Base-by-base conservation (phyloP, 92 coral and sea anemone species). In the Palythoa caribaeorum region DNA sequence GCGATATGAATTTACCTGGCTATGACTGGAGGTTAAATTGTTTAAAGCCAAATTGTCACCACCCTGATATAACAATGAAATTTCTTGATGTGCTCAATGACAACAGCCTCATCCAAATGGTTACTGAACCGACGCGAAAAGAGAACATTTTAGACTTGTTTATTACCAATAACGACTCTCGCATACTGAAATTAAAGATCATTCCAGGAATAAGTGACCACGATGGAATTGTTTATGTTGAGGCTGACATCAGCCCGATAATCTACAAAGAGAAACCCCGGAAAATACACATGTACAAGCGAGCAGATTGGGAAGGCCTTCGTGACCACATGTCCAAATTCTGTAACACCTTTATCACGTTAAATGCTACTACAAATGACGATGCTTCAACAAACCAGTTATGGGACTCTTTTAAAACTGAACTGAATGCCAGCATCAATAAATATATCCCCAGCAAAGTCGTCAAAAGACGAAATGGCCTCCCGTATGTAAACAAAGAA, bases 241-340 rank as follows among this genome's bases (percentile, higher is more conserved):
- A 28, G 28, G 28, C 28, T 28, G 28, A 85, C 77, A 90, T 85
- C 15, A 77, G 85, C 62, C 90, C 90, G 3, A 71, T 79, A 17
- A 70, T 71, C 9, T 50, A 47, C 55, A 71, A 57, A 69, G 87
- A 87, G 48, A 87, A 87, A 37, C 83, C 90, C 39, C 70, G 90
- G 52, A 77, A 70, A 38, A 19, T 90, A 17, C 48, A 20, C 63
- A 37, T 76, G 13, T 74, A 69, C 11, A 84, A 68, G 37, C 39
- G 39, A 16, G 87, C 65, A 0, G 87, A 84, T 38, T 71, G 79
- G 87, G 78, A 68, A 19, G 87, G 87, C 10, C 66, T 69, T 15
- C 87, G 4, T 55, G 60, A n/a, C 59, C 78, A 84, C 9, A 84
- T 84, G 65, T 5, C 60, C 3, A 84, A 75, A 47, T 69, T 84